Evolutionary conservation across 2,888 invertebrate genomes (phyloP), one percentile per base, ranked within the genome.

Genomic region (Drosophila borborema): DNA sequence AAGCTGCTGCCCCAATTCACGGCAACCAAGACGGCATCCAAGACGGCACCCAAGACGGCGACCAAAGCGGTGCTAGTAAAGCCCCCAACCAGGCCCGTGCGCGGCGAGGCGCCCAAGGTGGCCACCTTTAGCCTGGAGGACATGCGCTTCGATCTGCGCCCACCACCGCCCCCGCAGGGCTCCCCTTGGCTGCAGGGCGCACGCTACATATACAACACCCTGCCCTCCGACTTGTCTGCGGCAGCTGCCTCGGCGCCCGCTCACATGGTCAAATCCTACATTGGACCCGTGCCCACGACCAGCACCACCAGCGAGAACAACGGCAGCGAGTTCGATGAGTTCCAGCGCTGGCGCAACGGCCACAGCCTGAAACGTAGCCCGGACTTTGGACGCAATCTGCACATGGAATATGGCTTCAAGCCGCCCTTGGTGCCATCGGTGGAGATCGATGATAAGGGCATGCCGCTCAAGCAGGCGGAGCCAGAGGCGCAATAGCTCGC

Each of bases 321-420:
- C 40, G 69, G 75, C 61, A 88, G 58, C 36, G 87, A 89, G 38
- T 82, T 77, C 48, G 91, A 90, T 64, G 92, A 90, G 23, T 92
- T 90, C 34, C 90, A 92, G 64, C 90, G 92, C 61, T 93, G 94
- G 80, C 90, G 93, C 0, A 93, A 94, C 0, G 94, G 94, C 23
- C 92, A 94, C 36, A 94, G 94, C 60, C 89, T 91, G 0, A 92
- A 94, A 34, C 93, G 94, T 62, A 94, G 94, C 61, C 91, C 92
- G 9, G 94, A 94, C 28, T 94, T 95, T 28, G 95, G 95, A 20
- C 94, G 95, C 65, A 95, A 95, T 74, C 93, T 97, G 0, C 95
- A 96, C 83, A 94, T 97, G 87, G 97, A 97, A 79, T 97, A 97
- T 81, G 96, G 97, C 0, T 97, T 97, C 81, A 96, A 96, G 85